Conservation (phyloP, 1,140 invertebrate species). For the Diabrotica virgifera region DNA sequence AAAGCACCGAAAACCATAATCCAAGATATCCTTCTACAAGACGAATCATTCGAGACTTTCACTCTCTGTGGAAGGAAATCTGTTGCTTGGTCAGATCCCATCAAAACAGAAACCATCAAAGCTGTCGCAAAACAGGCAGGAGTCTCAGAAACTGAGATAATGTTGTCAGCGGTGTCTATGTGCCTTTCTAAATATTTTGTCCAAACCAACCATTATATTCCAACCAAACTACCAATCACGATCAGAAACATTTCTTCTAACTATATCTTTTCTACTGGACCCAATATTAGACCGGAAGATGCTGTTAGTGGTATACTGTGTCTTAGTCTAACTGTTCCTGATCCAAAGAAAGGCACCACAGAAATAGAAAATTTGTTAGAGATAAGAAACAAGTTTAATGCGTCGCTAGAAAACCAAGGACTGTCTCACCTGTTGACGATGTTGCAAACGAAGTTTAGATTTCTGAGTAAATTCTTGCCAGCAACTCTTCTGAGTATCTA, state of each 20-base stretch:
- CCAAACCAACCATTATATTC: slow-evolving; percentile 51
- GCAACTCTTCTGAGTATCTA: slow-evolving; percentile 63
- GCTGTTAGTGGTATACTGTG: slow-evolving; percentile 50
- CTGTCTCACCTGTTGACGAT: slow-evolving; percentile 66
- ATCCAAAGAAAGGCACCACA: slow-evolving; percentile 45
- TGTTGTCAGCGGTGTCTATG: slow-evolving; percentile 61
- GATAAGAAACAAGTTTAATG: slow-evolving; percentile 58
- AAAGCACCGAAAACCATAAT: slow-evolving; percentile 58
- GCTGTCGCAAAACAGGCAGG: slow-evolving; percentile 59
- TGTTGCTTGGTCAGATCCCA: slow-evolving; percentile 69
- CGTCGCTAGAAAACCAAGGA: slow-evolving; percentile 61
- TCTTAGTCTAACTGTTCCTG: slow-evolving; percentile 48
- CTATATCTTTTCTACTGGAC: slow-evolving; percentile 42
- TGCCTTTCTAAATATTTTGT: slow-evolving; percentile 63
- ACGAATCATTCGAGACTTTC: slow-evolving; percentile 61
- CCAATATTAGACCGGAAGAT: slow-evolving; percentile 35
- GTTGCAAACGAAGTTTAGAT: slow-evolving; percentile 63
- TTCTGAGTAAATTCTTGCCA: slow-evolving; percentile 66
- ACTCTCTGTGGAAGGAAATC: slow-evolving; percentile 75
- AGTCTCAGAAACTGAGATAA: slow-evolving; percentile 66
- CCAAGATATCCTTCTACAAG: slow-evolving; percentile 56
- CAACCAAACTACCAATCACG: slow-evolving; percentile 48
- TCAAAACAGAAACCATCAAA: slow-evolving; percentile 52
- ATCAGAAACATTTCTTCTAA: slow-evolving; percentile 49
- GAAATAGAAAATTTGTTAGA: slow-evolving; percentile 46